Percentiles rank a stretch among this genome's conserved stretches.
Evolutionary conservation across 2,888 invertebrate species (phyloP).

Genomic region (Achlya flavicornis): DNA sequence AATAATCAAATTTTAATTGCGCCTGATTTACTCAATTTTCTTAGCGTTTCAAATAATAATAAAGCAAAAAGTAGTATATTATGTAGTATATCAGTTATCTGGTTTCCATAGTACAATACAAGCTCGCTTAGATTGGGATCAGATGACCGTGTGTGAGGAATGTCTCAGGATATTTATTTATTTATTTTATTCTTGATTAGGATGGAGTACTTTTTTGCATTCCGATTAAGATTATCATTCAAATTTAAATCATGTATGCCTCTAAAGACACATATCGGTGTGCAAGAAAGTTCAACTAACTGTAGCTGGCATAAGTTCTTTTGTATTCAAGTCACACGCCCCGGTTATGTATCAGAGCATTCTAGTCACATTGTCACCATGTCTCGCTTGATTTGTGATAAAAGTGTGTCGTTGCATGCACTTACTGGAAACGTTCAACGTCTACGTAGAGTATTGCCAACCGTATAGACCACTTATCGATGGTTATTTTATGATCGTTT

Average conservation of each 20-base stretch:
- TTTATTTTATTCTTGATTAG: too few species aligned
- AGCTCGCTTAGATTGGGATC: too few species aligned
- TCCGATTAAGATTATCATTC: not conserved
- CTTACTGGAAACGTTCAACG: conserved; percentile 36
- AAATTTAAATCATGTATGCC: conserved; percentile 13
- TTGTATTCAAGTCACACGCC: conserved; percentile 43
- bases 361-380: conserved; percentile 44
- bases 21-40: too few species aligned
- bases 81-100: too few species aligned
- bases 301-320: conserved; percentile 37
- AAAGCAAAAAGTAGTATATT: too few species aligned
- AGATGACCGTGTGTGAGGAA: too few species aligned
- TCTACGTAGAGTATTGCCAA: conserved; percentile 15
- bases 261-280: conserved; percentile 13
- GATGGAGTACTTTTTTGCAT: too few species aligned
- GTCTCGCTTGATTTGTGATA: conserved; percentile 59
- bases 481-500: conserved; percentile 13
- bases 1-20: too few species aligned
- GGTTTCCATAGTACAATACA: too few species aligned
- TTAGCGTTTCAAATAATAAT: too few species aligned
- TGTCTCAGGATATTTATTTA: too few species aligned
- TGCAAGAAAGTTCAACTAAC: conserved; percentile 13
- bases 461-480: conserved; percentile 20
- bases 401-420: conserved; percentile 50
- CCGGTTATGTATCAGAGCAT: conserved; percentile 43